These are phyloP conservation scores for Tachystola acroxantha DNA, from an alignment of 2,888 invertebrate species.

Conservation along the genomic window DNA sequence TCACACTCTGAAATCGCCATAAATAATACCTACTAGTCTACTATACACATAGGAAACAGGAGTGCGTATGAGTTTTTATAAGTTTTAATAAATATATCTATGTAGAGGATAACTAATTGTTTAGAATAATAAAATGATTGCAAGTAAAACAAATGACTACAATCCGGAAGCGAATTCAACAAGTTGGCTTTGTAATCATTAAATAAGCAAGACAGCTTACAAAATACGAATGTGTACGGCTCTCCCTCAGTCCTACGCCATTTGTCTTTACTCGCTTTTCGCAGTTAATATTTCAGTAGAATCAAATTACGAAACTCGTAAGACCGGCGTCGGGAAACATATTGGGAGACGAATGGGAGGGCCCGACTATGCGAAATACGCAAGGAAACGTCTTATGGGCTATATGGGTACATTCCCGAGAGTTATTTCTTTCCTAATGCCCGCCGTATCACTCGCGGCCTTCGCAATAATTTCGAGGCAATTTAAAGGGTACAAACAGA, in stretches of 20 bases:
- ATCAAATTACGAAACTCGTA: conserved; percentile 67
- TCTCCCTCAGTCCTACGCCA: conserved; percentile 20
- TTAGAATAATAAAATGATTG: too few species aligned
- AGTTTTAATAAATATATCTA: too few species aligned
- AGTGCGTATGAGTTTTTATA: too few species aligned
- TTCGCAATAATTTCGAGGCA: conserved; percentile 34
- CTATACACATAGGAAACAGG: too few species aligned
- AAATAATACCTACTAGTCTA: too few species aligned
- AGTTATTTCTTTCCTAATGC: conserved; percentile 59
- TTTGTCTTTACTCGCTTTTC: conserved; percentile 51
- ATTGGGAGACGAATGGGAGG: conserved; percentile 53
- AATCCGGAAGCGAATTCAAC: conserved; percentile 18
- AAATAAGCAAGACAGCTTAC: conserved; percentile 22
- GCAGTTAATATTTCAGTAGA: conserved; percentile 66
- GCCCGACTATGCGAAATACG: conserved; percentile 47
- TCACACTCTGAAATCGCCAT: too few species aligned
- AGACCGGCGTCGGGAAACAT: conserved; percentile 44
- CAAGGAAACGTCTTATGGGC: conserved; percentile 48
- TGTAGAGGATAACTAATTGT: background rate
- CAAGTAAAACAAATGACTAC: too few species aligned
- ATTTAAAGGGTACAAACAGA: conserved; percentile 31
- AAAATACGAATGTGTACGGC: conserved; percentile 28
- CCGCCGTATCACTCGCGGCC: conserved; percentile 31
- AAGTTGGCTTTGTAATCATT: conserved; percentile 25
- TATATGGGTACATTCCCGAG: conserved; percentile 50